Evolutionary conservation across 2,888 invertebrate genomes (phyloP), one percentile per base, ranked within the genome.

Genomic region (Argyra leucocephala): DNA sequence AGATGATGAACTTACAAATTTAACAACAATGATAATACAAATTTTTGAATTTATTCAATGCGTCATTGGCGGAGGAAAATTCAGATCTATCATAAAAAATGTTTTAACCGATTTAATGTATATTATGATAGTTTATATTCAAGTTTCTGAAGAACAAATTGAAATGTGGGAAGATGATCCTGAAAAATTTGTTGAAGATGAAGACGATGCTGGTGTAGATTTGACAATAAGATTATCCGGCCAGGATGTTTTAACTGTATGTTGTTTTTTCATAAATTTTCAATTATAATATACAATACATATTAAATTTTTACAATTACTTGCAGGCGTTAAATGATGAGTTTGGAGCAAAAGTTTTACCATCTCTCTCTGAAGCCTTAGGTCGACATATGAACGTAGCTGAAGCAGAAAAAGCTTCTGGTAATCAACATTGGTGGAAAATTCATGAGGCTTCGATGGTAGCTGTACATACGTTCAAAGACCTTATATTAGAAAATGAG

Each of bases 151-250:
- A 69, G 86, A 87, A 68, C 87, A 88, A 80, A 82, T 84, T 58
- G 81, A 83, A 67, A 74, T 82, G 57, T 88, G 88, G 88, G 81
- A 81, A 59, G 81, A 80, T 22, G 85, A 85, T 77, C 84, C 86
- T 0, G 86, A 86, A 72, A 84, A 84, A 72, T 88, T 86, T 78
- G 84, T 88, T 7, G 87, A 87, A 70, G 87, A 88, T 72, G 88
- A 88, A 72, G 86, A 87, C 72, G 84, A 86, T 67, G 82, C 82
- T 59, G 83, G 83, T 1, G 84, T 82, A 67, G 83, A 84, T 23
- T 83, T 85, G 68, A 86, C 86, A 22, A 85, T 88, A 61, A 81
- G 88, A 65, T 82, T 87, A 68, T 86, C 86, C 0, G 87, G 86
- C 1, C 84, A 85, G 65, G 87, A 87, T 76, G 80, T 87, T 57